Base-by-base conservation (phyloP, 2,113 vertebrate genomes). In the Ovibos moschatus region DNA sequence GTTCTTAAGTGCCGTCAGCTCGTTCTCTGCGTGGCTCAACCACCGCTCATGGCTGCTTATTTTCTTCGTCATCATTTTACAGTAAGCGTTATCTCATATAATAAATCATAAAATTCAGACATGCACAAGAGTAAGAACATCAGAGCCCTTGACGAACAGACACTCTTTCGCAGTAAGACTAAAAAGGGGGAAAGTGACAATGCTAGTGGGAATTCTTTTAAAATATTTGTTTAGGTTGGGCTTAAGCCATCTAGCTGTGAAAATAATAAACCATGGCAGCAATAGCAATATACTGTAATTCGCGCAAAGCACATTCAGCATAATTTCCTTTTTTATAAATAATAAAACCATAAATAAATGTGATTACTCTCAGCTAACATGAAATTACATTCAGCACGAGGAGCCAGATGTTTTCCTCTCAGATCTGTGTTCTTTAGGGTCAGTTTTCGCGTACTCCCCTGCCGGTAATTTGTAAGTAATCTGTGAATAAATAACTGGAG, bases 261-360 rank as follows among this genome's bases (percentile, higher is more conserved):
- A 96, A 98, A 98, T 98, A 95, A 95, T 93, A 97, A 97, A 91
- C 45, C 40, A 25, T 28, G 17, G 47, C 87, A 96, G 89, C 88
- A 96, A 58, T 93, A 87, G 82, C 85, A 93, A 93, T 96, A 74
- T 79, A 40, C 51, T 87, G 33, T 95, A 91, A 98, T 97, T 97
- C 97, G 45, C 76, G 57, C 74, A 91, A 96, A 98, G 88, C 81
- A 86, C 76, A 96, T 98, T 95, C 90, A 88, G 94, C 94, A 91
- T 83, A 79, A 90, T 97, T 98, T 97, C 91, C 76, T 94, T 97
- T 87, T 97, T 82, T 95, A 92, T 97, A 95, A 96, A 96, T 95
- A 96, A 97, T 92, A 97, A 97, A 92, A 87, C 78, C 62, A 51
- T 98, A 94, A 97, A 95, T 97, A 97, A 95, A 96, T 90, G 55